Evolutionary conservation across 2,888 invertebrate genomes (phyloP).

Genomic region (Netelia fuscicornis): DNA sequence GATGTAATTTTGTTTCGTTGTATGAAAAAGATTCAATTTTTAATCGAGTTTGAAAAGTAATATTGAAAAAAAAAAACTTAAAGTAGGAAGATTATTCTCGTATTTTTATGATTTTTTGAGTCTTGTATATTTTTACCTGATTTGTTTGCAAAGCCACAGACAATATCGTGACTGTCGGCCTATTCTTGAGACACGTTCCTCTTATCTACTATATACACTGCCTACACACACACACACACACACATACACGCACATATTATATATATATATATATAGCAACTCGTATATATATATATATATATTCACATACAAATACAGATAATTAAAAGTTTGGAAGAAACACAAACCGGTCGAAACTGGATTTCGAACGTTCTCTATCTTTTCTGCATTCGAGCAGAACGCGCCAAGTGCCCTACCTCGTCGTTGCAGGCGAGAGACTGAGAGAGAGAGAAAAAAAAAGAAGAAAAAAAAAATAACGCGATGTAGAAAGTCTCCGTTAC

Average conservation of each 20-base stretch:
- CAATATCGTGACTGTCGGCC: not conserved
- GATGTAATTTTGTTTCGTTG: no score
- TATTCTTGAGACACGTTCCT: not conserved
- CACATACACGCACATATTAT: not conserved
- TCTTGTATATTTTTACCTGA: not conserved
- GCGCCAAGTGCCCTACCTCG: not conserved
- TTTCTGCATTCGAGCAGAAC: not conserved
- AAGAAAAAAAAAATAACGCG: not conserved
- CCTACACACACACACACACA: not conserved
- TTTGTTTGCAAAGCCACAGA: not conserved
- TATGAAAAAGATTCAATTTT: no score
- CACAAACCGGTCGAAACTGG: slow-evolving; percentile 25
- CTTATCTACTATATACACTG: not conserved
- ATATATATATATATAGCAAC: not conserved
- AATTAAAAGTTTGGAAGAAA: slow-evolving; percentile 27
- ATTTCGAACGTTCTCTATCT: slow-evolving; percentile 12
- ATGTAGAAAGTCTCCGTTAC: slow-evolving; percentile 49
- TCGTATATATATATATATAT: not conserved
- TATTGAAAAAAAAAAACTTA: no score
- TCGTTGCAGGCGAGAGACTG: slow-evolving; percentile 1
- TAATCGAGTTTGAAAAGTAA: no score
- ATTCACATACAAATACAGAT: not conserved
- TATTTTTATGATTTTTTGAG: no score
- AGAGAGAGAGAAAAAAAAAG: no score
- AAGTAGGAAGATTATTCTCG: no score